Percentiles rank a stretch among this genome's conserved stretches.
phyloP scores from a whole-genome alignment of 2,113 vertebrate genomes.

The Cyanoramphus novaezelandiae region DNA sequence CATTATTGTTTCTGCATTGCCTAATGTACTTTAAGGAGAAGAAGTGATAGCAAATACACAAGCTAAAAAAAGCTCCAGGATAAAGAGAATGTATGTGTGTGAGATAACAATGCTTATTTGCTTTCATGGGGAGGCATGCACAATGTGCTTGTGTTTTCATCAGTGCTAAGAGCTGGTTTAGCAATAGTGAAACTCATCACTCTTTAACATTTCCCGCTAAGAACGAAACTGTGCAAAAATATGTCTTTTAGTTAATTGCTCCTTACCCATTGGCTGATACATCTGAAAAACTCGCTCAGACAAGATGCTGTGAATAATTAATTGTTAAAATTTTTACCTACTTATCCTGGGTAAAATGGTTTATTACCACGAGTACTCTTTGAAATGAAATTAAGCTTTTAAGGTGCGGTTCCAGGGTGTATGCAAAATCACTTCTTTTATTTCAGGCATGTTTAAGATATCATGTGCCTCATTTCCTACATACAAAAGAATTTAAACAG shows the following conservation, averaged over 20 bases:
- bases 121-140: not conserved
- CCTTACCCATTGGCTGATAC: not conserved
- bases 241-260: not conserved
- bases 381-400: not conserved
- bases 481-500: not conserved
- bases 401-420: not conserved
- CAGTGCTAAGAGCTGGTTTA: not conserved
- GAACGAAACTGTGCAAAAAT: not conserved
- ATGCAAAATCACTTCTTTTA: not conserved
- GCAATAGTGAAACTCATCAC: not conserved
- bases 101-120: not conserved
- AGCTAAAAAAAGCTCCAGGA: not conserved
- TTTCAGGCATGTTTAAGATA: not conserved
- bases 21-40: not conserved
- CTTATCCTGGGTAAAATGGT: not conserved
- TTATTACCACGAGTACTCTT: not conserved
- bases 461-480: not conserved
- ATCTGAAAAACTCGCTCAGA: not conserved
- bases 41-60: not conserved
- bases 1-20: constrained; percentile 11
- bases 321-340: constrained; percentile 13
- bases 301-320: not conserved
- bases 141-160: not conserved
- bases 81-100: not conserved
- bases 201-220: not conserved